Base-by-base conservation (phyloP, 92 coral and sea anemone species). In the Phenganax stokvisi region DNA sequence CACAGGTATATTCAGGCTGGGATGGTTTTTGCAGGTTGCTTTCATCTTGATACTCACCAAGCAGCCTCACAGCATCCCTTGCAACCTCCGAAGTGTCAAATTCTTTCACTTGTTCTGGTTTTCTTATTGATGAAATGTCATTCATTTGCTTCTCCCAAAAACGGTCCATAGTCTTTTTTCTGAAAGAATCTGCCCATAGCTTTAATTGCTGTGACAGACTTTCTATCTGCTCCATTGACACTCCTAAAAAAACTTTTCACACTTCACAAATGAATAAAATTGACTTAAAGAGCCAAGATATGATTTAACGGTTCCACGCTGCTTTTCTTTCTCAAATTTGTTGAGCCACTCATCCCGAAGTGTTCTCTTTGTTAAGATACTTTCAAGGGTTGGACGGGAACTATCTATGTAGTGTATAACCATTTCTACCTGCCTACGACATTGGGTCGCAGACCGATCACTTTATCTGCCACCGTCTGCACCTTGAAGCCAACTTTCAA, bases 131-230 rank as follows among this genome's bases (percentile, higher is more conserved):
- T 20, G 71, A 54, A 51, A 85, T 65, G 72, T 85, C 87, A 54
- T 85, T 78, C 84, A 85, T 80, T 68, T 72, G 74, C 59, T 85
- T 85, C 67, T 85, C 81, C 86, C 88, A 81, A 53, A 79, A 59
- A 20, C 88, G 79, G 54, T 80, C 57, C 13, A 71, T 79, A 56
- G 62, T 61, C 13, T 79, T 73, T 17, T 59, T 85, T 47, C 83
- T 71, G 65, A 66, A 85, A 52, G 81, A 60, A 6, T 30, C 66
- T 83, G 52, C 56, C 87, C 87, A 79, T 30, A 76, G 69, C 71
- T 62, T 60, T 27, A 78, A 85, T 64, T 84, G 87, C 56, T 79
- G 68, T 47, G 66, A 20, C 56, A 71, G 65, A 59, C 65, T 59
- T 59, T 13, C 25, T 59, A 59, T 13, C 1, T 13, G 16, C 65